Evolutionary conservation across 2,888 invertebrate species (phyloP), one percentile per base, ranked within the genome.

Genomic region (Ophioninae sp.): DNA sequence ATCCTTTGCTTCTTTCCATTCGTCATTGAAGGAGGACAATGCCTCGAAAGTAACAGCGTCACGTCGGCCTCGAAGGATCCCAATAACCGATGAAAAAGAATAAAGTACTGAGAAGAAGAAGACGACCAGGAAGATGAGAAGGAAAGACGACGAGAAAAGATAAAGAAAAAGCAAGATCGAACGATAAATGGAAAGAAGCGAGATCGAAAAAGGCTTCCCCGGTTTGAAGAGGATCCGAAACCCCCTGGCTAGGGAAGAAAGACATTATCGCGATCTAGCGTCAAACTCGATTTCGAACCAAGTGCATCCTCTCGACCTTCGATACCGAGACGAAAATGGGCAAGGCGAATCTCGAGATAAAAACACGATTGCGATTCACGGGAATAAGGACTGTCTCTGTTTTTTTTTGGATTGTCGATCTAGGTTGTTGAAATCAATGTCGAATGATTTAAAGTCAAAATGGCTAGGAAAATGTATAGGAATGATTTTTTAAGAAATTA

Each of bases 201-300:
- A 84, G 81, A 84, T 84, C 80, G 77, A 82, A 79, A 79, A 84
- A 85, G 86, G 87, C 86, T 87, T 88, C 76, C 84, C 72, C 84
- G 69, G 80, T 85, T 84, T 84, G 82, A 44, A 72, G 65, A 85
- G 88, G 89, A 90, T 89, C 88, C 87, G 88, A 87, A 89, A 88
- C 88, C 87, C 86, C 83, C 71, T 44, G 71, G 75, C 68, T 69
- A 73, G 78, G 81, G 81, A 68, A 61, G 78, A n/a, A 44, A 81
- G 90, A 91, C 91, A 88, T 89, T 91, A 91, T 92, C 92, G 88
- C 87, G 90, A 92, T 91, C 91, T 90, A 90, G 89, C 90, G 91
- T 91, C 92, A 91, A 91, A 91, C 90, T 90, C 87, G 90, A 91
- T 90, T 88, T n/a, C 88, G 88, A 89, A 88, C 87, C 87, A 74